Base-by-base conservation (phyloP, 2,113 vertebrate genomes). In the Cepphus grylle region DNA sequence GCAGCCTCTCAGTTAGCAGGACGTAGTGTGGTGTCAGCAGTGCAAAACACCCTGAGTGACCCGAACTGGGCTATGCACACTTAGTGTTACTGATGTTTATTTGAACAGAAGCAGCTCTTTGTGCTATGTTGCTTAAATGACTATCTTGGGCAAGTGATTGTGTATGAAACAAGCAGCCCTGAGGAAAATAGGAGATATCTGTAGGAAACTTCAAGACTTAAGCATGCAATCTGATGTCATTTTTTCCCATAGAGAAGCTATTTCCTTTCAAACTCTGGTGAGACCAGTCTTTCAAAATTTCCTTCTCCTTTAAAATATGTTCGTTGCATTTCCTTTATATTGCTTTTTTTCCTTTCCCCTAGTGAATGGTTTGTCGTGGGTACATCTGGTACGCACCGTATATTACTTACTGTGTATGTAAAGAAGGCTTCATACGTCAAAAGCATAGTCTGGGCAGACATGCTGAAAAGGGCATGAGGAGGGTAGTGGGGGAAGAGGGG, bases 61-160 rank as follows among this genome's bases (percentile, higher is more conserved):
- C 82, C 70, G 21, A 94, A 88, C 84, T 83, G 82, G 90, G 29
- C 77, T 20, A 7, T 88, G 66, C 85, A 88, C 87, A 67, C 89
- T 80, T 82, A 42, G 36, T 63, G 45, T 94, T 86, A 84, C 81
- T 95, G 94, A 56, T 1, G 32, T 81, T 70, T 88, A 80, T 88
- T 82, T 84, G 94, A 94, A 94, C 71, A 96, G 94, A 97, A 87
- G 72, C 50, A 94, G 77, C 81, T 94, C 95, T 97, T 97, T 97
- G 94, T 96, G 88, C 63, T 93, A 1, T 55, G 47, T 49, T 87
- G 61, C 78, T 85, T 96, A 86, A 96, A 78, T 86, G 66, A 86
- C 88, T 96, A 49, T 69, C 81, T 93, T 67, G 91, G 76, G 84
- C 80, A 73, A 83, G 69, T 65, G 62, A 73, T 80, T 93, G 42